Evolutionary conservation across 2,113 vertebrate species (phyloP).

Genomic region (Zosterops borbonicus): DNA sequence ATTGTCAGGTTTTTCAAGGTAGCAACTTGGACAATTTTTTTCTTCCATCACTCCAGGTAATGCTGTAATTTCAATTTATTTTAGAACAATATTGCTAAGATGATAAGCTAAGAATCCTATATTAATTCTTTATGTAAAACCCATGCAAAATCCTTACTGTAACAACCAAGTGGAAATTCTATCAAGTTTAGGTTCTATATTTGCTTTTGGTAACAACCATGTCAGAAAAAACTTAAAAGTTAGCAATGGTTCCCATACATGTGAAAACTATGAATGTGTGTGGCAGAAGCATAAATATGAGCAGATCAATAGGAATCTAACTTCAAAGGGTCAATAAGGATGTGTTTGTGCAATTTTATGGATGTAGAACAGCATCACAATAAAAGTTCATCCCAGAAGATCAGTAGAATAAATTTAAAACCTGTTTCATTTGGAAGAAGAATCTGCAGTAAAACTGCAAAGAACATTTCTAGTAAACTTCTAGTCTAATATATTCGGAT

Average conservation of each 20-base stretch:
- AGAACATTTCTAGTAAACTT: background rate
- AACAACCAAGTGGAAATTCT: background rate
- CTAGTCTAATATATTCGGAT: background rate
- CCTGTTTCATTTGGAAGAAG: background rate
- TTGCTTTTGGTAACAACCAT: background rate
- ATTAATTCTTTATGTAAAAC: background rate
- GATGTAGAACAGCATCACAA: background rate
- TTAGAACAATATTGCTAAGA: background rate
- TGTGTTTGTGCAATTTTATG: background rate
- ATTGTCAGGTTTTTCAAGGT: rapidly evolving
- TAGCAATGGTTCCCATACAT: background rate
- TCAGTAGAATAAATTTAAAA: background rate
- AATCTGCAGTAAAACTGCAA: background rate
- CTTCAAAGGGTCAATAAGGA: background rate
- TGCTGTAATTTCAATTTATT: background rate
- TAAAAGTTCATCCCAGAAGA: background rate
- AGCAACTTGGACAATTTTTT: background rate
- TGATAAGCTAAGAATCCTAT: background rate
- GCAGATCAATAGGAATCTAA: background rate
- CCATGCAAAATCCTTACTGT: background rate
- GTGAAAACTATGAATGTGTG: background rate
- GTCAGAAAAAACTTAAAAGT: background rate
- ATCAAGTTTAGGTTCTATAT: background rate
- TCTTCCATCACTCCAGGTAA: background rate
- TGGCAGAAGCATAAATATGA: background rate